phyloP scores from a whole-genome alignment of 2,888 invertebrate species.

The Clusia tigrina region DNA sequence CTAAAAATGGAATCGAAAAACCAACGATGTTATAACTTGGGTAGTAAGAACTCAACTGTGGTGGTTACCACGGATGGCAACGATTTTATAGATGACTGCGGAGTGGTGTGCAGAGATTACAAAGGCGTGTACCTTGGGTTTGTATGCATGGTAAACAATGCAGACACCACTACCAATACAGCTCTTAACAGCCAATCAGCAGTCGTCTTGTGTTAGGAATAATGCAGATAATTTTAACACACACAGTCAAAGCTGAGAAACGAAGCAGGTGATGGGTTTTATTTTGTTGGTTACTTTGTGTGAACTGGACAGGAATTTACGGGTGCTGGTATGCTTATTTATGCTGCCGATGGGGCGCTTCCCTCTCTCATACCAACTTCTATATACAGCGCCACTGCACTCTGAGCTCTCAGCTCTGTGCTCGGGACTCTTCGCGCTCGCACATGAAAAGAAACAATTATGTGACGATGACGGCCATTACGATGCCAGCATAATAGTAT shows the following conservation, averaged over 20 bases:
- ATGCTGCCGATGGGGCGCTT: too few species aligned
- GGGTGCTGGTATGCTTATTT: too few species aligned
- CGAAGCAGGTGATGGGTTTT: conserved; percentile 33
- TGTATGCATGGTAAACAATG: conserved; percentile 40
- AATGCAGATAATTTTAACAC: neutral
- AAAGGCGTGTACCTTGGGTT: conserved; percentile 27
- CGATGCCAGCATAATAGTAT: conserved; percentile 53
- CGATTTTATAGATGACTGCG: too few species aligned
- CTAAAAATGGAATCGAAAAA: too few species aligned
- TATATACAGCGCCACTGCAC: neutral
- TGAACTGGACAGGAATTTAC: too few species aligned
- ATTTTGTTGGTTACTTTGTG: too few species aligned
- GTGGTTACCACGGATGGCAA: too few species aligned
- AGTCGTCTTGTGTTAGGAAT: neutral
- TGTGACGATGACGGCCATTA: conserved; percentile 61
- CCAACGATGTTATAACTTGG: too few species aligned
- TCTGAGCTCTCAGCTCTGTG: neutral
- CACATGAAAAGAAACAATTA: conserved; percentile 45
- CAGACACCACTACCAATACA: conserved; percentile 41
- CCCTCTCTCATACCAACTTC: too few species aligned
- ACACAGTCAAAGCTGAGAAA: neutral
- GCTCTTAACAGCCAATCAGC: conserved; percentile 48
- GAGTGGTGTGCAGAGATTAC: too few species aligned
- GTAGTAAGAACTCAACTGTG: too few species aligned
- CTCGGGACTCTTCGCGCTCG: neutral